Base-by-base conservation (phyloP, 2,113 vertebrate genomes). In the Thryonomys swinderianus region DNA sequence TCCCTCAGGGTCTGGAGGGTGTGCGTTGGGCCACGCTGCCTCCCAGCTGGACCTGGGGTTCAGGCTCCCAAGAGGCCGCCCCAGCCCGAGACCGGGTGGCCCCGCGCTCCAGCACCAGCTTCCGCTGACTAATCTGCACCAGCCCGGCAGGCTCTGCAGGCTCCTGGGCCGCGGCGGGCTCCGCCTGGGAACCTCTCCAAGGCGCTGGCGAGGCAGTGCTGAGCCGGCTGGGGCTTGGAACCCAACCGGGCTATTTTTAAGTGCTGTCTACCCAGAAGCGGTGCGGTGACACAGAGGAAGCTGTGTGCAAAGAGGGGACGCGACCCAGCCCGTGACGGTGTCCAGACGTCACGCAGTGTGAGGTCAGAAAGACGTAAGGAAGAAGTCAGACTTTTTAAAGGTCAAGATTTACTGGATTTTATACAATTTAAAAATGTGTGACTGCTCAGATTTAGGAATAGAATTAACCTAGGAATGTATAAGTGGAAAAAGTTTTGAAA, bases 201-300 rank as follows among this genome's bases (percentile, higher is more conserved):
- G 69, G 2, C 2, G 11, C 37, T 30, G 92, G 84, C 78, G 51
- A 42, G 17, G 90, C 23, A 3, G 67, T 2, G 55, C 85, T 18
- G 76, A 94, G 94, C 80, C 23, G 42, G 87, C 93, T 61, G 20
- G 1, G 20, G 87, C 91, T 13, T 0, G 42, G 80, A 93, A 59
- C 87, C 96, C 25, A 85, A 90, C 59, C 0, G 25, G 55, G 92
- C 93, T 96, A 96, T 96, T 96, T 97, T 97, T 90, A 94, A 95
- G 92, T 88, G 84, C n/a, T 71, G 40, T 76, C 42, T 55, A 67
- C 69, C 64, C 80, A 69, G 61, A 88, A 84, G 95, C 87, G 6
- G 23, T 32, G 83, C 66, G 4, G 80, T 40, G 90, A 89, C 74
- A 21, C 8, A 37, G 71, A 79, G 21, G 20, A 2, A 8, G n/a